Conservation (phyloP, 2,888 invertebrate species). For the Nineta flava region DNA sequence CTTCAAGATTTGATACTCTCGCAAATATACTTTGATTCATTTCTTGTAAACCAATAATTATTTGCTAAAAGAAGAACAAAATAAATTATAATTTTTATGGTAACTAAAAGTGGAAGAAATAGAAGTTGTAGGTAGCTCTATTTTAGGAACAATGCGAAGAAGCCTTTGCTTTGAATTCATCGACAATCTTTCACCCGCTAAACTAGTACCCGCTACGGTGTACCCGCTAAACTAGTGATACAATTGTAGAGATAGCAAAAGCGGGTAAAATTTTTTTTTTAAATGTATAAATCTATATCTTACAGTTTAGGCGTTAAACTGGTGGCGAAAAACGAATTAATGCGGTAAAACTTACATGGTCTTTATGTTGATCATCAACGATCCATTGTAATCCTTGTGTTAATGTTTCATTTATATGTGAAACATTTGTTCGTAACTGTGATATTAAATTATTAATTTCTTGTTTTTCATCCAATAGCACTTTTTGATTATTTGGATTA, state of each 20-base stretch:
- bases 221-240: not conserved
- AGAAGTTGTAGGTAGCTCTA: too few relatives aligned
- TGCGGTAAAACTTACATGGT: conserved; percentile 29
- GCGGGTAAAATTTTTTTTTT: too few relatives aligned
- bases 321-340: too few relatives aligned
- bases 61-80: conserved; percentile 19
- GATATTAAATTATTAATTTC: conserved; percentile 23
- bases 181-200: too few relatives aligned
- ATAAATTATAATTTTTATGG: conserved; percentile 1
- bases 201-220: too few relatives aligned
- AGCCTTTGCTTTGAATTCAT: too few relatives aligned
- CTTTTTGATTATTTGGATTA: conserved; percentile 15
- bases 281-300: too few relatives aligned
- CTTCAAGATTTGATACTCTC: conserved; percentile 26
- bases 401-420: conserved; percentile 26
- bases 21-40: conserved; percentile 25
- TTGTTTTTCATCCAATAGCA: conserved; percentile 22
- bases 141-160: too few relatives aligned
- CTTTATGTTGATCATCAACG: conserved; percentile 26
- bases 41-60: conserved; percentile 24
- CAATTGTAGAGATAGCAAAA: not conserved
- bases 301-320: too few relatives aligned
- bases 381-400: conserved; percentile 26
- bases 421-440: conserved; percentile 24
- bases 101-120: too few relatives aligned